A percentile compares a stretch with the other conserved stretches of the same genome.
These are phyloP conservation scores for Anableps anableps DNA, from an alignment of 2,797 vertebrate genomes.

Conservation along the genomic window DNA sequence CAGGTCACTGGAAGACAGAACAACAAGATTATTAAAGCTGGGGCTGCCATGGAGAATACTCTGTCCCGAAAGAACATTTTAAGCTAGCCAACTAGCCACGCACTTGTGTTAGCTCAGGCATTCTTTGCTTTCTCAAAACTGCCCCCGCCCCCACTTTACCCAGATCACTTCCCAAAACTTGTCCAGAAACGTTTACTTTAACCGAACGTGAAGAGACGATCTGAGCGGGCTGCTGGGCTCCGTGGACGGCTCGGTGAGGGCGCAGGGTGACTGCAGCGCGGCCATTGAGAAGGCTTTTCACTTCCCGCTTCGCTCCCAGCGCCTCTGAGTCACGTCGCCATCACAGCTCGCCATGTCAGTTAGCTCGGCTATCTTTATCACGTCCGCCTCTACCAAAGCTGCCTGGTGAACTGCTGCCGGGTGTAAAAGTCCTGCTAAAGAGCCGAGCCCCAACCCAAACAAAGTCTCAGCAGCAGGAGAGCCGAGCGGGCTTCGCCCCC, in stretches of 20 bases:
- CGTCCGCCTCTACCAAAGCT: background rate
- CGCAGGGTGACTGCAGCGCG: constrained; percentile 2
- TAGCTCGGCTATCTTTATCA: constrained; percentile 66
- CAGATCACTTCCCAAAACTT: constrained; percentile 48
- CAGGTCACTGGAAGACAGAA: constrained; percentile 73
- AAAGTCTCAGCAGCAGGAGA: background rate
- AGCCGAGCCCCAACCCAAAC: background rate
- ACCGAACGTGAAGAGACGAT: background rate
- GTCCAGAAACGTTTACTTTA: constrained; percentile 4
- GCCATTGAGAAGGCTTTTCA: constrained; percentile 36
- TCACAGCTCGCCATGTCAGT: constrained; percentile 87
- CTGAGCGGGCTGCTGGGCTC: background rate
- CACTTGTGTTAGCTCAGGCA: constrained; percentile 67
- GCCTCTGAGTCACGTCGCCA: constrained; percentile 91
- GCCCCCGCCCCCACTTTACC: constrained; percentile 47
- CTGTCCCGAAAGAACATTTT: constrained; percentile 27
- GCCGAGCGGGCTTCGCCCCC: constrained; percentile 21
- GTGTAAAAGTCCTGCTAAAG: background rate
- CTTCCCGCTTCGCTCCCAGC: constrained; percentile 85
- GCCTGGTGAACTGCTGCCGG: constrained; percentile 5
- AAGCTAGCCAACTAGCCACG: constrained; percentile 68
- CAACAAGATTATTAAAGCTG: constrained; percentile 25
- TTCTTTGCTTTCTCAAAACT: constrained; percentile 60
- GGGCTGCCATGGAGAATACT: background rate
- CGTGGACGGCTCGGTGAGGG: constrained; percentile 1